Base-by-base conservation (phyloP, 2,888 invertebrate species). In the Cephonodes hylas region DNA sequence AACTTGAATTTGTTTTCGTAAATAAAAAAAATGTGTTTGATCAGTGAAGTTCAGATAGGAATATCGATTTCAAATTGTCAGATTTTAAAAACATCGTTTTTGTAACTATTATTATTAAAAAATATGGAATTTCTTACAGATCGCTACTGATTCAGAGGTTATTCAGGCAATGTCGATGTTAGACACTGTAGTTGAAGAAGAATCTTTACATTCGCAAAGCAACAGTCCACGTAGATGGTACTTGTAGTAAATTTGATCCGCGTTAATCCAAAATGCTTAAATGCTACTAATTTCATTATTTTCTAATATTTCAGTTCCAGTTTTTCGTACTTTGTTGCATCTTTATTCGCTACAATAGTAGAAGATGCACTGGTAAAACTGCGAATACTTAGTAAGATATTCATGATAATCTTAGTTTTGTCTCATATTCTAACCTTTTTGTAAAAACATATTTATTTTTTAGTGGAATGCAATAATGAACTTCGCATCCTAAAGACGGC, bases 381-480 rank as follows among this genome's bases (percentile, higher is more conserved):
- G 6, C 75, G 78, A 13, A 77, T 89, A 58, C 70, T 89, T 13
- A 72, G 89, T 89, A 71, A 66, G 53, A 66, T 63, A 31, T 45
- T 18, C 23, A n/a, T 34, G 38, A 15, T 45, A 13, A 58, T 18
- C 38, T n/a, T n/a, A 38, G n/a, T 38, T 0, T 38, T n/a, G n/a
- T 38, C n/a, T n/a, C 8, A 38, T n/a, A n/a, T 38, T 38, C n/a
- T n/a, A 13, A 1, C 3, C 4, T 1, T 38, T n/a, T 38, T 38
- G 4, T 4, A n/a, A 3, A n/a, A 38, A 10, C 0, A n/a, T 5
- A n/a, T 38, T n/a, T 13, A 13, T 38, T 38, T 62, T 65, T 38
- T 59, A 89, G 89, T 65, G 4, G 78, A 82, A 70, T 83, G 84
- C 64, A 88, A 85, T 66, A 80, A 75, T 8, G 71, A 75, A 48